Evolutionary conservation across 2,888 invertebrate genomes (phyloP), one percentile per base, ranked within the genome.

Genomic region (Margaritifera margaritifera): DNA sequence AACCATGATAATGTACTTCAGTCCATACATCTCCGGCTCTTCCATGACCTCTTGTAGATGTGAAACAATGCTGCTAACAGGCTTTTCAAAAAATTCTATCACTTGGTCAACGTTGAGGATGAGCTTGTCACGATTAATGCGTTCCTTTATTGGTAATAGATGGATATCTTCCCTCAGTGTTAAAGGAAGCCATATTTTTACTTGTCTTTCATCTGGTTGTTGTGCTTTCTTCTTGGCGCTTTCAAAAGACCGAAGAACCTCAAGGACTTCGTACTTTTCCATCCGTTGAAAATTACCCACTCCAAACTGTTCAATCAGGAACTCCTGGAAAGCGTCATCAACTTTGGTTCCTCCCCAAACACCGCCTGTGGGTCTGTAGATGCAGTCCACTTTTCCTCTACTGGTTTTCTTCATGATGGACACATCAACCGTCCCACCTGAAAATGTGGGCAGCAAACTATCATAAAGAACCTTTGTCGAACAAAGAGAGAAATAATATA

Each of bases 311-410:
- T 64, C 65, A 8, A 50, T 53, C 22, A 71, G 56, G 2, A 64
- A 51, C 25, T 61, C 24, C 24, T 53, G 54, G 60, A 71, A 68
- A 5, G 64, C 64, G 15, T 68, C 60, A n/a, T 71, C 71, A 1
- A 71, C 68, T 15, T 56, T 71, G 3, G 66, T 66, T 4, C 70
- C 70, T 19, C 70, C 70, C 70, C 70, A 70, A 31, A 58, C 56
- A 19, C 70, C 66, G 0, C 66, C 66, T 27, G 66, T 66, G 19
- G 70, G 66, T 58, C 55, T 70, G 42, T 70, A 55, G 1, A 70
- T 52, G n/a, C 66, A 62, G 22, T 64, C 63, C 5, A 70, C 42
- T 19, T 42, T 42, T 4, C 59, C 60, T 24, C 55, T 52, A 0
- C 19, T 20, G 22, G 63, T 53, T 18, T 64, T 61, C 51, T 70